Conservation (phyloP, 1,140 invertebrate genomes). For the Apis cerana region DNA sequence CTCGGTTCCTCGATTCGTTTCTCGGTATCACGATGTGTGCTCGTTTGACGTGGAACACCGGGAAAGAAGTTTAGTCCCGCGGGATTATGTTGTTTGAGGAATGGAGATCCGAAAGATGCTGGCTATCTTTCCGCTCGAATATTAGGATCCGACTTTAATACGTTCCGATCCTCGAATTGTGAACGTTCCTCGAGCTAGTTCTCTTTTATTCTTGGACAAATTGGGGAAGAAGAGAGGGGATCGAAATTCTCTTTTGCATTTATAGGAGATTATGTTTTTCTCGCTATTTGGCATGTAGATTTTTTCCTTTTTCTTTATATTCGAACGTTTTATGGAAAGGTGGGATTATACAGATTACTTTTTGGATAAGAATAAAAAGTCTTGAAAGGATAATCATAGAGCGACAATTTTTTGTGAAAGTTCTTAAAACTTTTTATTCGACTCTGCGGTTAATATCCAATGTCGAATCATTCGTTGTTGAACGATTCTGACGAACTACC, state of each 20-base stretch:
- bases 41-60: slow-evolving; percentile 30
- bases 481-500: not conserved
- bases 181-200: not conserved
- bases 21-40: slow-evolving; percentile 6
- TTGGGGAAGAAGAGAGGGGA: not conserved
- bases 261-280: not conserved
- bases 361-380: too few species aligned
- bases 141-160: slow-evolving; percentile 10
- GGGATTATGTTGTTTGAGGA: slow-evolving; percentile 30
- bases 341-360: too few species aligned
- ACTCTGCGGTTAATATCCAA: too few species aligned
- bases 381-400: too few species aligned
- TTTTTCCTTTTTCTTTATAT: not conserved
- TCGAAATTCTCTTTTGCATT: not conserved
- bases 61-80: slow-evolving; percentile 31
- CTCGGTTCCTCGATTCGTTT: not conserved
- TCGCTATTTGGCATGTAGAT: not conserved
- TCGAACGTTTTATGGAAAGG: too few species aligned
- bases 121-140: slow-evolving; percentile 9
- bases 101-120: not conserved
- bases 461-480: too few species aligned
- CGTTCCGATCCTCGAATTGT: not conserved
- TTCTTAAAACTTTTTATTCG: too few species aligned
- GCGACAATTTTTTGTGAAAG: too few species aligned
- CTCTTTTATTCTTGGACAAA: not conserved